Conservation (phyloP, 2,797 vertebrate genomes). For the Loris lydekkerianus region DNA sequence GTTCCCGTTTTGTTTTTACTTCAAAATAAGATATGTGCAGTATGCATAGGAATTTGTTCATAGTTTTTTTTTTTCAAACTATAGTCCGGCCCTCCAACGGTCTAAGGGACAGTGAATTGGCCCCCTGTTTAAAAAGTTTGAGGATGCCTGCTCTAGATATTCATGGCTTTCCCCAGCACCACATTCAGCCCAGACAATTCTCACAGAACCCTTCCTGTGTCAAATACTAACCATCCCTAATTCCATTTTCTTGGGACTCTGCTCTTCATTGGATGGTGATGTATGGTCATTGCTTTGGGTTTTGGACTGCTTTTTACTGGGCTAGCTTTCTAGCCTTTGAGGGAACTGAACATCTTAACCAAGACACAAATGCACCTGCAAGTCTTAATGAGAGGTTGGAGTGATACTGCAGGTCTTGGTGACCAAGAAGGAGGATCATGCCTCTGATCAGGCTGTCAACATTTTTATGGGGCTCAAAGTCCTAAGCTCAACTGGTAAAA, state of each 20-base stretch:
- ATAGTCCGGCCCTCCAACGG: no score
- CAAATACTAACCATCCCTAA: neutral
- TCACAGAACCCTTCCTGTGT: neutral
- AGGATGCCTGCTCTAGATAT: no score
- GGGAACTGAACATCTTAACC: neutral
- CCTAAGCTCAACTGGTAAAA: constrained; percentile 19
- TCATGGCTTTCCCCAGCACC: neutral
- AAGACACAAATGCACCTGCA: neutral
- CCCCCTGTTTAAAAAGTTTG: no score
- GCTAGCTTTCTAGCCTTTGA: neutral
- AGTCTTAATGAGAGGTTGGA: neutral
- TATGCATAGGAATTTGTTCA: no score
- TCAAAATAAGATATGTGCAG: no score
- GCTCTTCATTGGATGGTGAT: neutral
- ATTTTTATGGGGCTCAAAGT: constrained; percentile 29
- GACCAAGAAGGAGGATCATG: neutral
- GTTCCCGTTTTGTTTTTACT: no score
- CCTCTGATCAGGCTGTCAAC: neutral
- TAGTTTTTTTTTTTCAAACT: no score
- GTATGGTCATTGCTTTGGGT: neutral
- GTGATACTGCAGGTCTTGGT: neutral
- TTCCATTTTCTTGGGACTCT: neutral
- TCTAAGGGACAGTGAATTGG: no score
- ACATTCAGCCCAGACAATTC: neutral
- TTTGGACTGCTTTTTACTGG: neutral